Evolutionary conservation across 2,797 vertebrate genomes (phyloP), one percentile per base, ranked within the genome.

Genomic region (Schizopygopsis malacanthus): DNA sequence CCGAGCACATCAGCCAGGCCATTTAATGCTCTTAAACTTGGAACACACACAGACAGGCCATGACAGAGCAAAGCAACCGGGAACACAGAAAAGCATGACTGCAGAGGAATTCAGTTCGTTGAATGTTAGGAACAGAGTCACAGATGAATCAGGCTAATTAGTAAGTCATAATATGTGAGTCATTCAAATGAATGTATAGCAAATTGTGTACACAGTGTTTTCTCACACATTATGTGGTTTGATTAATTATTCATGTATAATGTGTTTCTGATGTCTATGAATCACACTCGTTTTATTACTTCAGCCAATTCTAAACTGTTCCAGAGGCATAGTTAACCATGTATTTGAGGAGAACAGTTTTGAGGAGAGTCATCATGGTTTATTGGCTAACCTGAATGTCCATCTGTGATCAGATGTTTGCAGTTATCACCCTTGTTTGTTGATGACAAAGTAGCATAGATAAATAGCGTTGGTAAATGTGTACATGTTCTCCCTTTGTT

Each of bases 391-490:
- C 97, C 97, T 99, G 98, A 76, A 98, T 92, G 82, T 97, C 98
- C 94, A 98, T 99, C 92, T 99, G 98, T 82, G 97, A 97, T 91
- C 97, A 97, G 81, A 98, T 95, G 90, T 99, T 97, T 43, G 98
- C 96, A 77, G 99, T 94, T 75, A 99, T 96, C 89, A 99, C 94
- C 93, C 98, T 96, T 76, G 90, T 97, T 94, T 92, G 98, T 93
- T 39, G 94, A 96, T 6, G 98, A 98, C 89, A 99, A 98, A 6
- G 97, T 93, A 59, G 92, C 96, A 0, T 99, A 99, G 92, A 99
- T 63, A 63, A 65, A 33, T 61, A 25, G 54, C 20, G 0, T 59
- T 3, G 22, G 56, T 11, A 59, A 10, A 56, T 56, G 9, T 22
- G 54, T 10, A 10, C 8, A 56, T 8, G 8, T 59, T 59, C 11